Evolutionary conservation across 2,888 invertebrate species (phyloP), one percentile per base, ranked within the genome.

Genomic region (Melinaea menophilus): DNA sequence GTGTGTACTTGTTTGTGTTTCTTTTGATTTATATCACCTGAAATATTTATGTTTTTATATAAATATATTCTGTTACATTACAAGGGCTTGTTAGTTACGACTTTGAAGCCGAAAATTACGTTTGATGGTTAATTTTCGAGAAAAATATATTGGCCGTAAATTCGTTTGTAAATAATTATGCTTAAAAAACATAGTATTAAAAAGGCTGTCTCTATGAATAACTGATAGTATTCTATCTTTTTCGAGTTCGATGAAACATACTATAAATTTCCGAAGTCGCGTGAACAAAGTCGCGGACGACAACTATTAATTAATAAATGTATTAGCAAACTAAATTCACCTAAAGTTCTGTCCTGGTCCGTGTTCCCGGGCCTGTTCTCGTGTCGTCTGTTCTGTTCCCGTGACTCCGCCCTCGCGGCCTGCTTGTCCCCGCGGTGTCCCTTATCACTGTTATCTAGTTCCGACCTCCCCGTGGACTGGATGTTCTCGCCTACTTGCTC

Each of bases 281-380:
- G 22, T 22, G 22, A 22, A 22, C 1, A 22, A 22, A 22, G 22
- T 22, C 22, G 22, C 22, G 22, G 22, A 22, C 22, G 0, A 22
- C 22, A 22, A 22, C 22, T 22, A 22, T 22, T 22, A 22, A 22
- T 22, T 22, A 22, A 22, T 22, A 22, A 22, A 22, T 22, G 1
- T 22, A 22, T 41, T 9, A 7, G 11, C 9, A 41, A 41, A 41
- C 41, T 41, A 41, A 4, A 56, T 62, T 33, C 77, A 92, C 92
- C 92, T 63, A 97, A 84, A 7, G 94, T 94, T 60, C 96, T 91
- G 73, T 95, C 93, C 54, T 94, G 93, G 72, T 97, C 94, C 0
- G 95, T 94, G 67, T 93, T 92, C 0, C 96, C 96, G 0, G 95
- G 96, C 74, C 93, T 94, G 61, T 94, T 94, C 70, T 94, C 93